Evolutionary conservation across 1,140 invertebrate genomes (phyloP), one percentile per base, ranked within the genome.

Genomic region (Ips nitidus): DNA sequence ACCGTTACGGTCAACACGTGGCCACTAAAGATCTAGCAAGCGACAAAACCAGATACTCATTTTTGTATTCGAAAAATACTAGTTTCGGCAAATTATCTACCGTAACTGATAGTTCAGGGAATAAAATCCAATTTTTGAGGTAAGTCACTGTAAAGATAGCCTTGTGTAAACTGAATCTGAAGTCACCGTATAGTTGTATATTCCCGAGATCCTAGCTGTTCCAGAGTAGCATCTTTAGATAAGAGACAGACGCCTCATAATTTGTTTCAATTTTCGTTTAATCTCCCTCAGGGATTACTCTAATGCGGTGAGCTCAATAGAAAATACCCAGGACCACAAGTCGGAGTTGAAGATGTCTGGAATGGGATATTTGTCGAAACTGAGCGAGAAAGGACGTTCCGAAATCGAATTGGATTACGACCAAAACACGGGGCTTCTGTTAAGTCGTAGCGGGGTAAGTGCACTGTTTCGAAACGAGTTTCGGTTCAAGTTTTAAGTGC

Each of bases 1-100:
- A 94, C 81, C 86, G 92, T 6, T 96, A 97, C 77, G 97, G 97
- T 0, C 95, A 98, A 81, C 96, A 98, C 80, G 91, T 94, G 37
- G 90, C 91, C 2, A 98, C 96, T 0, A 94, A 94, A 79, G 94
- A 97, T 81, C 84, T 98, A 50, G 92, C 95, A 47, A 97, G 95
- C 1, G 93, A 93, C 39, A 93, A 94, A 82, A 92, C 91, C 1
- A 87, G 94, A 75, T 98, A 98, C 80, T 93, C 94, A 40, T 98
- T 98, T 83, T 85, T 96, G 1, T 98, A 99, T 81, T 97, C 92
- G 36, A 97, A 98, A 79, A 98, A 98, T 76, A 97, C 95, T 1
- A 95, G 93, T 77, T 96, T 97, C 76, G 96, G 96, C 1, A 95
- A 95, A 80, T 82, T 99, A 37, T 94, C 91, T 1, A 94, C 92